Evolutionary conservation across 2,113 vertebrate genomes (phyloP), one percentile per base, ranked within the genome.

Genomic region (Xenus cinereus): DNA sequence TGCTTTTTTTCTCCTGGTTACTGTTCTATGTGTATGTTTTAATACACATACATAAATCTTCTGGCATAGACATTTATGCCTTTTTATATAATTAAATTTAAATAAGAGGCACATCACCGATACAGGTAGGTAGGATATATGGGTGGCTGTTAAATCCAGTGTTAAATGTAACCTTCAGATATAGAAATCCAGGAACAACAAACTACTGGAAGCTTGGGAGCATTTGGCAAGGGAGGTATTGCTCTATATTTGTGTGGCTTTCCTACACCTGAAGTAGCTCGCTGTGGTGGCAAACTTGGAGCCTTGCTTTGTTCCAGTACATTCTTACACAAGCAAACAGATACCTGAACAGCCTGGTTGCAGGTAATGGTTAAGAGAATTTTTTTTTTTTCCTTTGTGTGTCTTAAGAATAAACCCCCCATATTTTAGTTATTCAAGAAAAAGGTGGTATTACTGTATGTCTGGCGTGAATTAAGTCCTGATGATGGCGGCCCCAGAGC

Each of bases 121-220:
- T 69, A 21, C 0, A 4, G 0, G 1, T 30, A 50, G 39, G 15
- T 35, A 39, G 16, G 21, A 9, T 22, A 62, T 14, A 4, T 23
- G 1, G 1, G 7, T 60, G 28, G 5, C 30, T 73, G 13, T 41
- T 26, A 53, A 48, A 16, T 57, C 5, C 35, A 15, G 7, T 9
- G 12, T 39, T 73, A 18, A 26, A 22, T 69, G 27, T 12, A 48
- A 0, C 11, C 23, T 60, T 37, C 0, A 5, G 14, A 9, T 56
- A 19, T 19, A 43, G 48, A 69, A 43, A 20, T 51, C 83, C 6
- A 46, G 39, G 27, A 62, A 43, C 8, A 39, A 32, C 23, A 56
- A 21, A 10, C 4, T 37, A 0, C 3, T 17, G 69, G 75, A 62
- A 79, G 16, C 12, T 56, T 56, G 32, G 26, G 33, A 66, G 22